Evolutionary conservation across 2,888 invertebrate species (phyloP), one percentile per base, ranked within the genome.

Genomic region (Brachycybe producta): DNA sequence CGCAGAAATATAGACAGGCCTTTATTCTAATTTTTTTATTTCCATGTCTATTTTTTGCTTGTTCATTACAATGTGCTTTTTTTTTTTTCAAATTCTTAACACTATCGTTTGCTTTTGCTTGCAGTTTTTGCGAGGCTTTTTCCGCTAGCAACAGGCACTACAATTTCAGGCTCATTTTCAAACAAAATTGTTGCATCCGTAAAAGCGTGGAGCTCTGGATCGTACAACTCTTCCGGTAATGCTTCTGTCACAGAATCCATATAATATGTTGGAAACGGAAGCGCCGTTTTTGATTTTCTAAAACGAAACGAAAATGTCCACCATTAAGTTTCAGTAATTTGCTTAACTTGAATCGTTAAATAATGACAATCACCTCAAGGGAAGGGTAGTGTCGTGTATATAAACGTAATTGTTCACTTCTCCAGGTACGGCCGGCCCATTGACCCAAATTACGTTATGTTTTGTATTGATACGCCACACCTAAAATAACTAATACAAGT

Each of bases 381-480:
- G 79, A 42, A 88, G 67, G 13, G 79, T 60, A 2, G 86, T 82
- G 64, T 97, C 95, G 62, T 79, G 84, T 54, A 95, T 73, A 58
- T 84, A 80, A 48, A 84, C 79, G 60, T 82, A 74, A 1, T 77
- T 76, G 61, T 87, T 86, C 1, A 78, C 81, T 62, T 79, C 80
- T 2, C 97, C 95, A 2, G 94, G 84, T 54, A 90, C 75, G 21
- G 75, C 78, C 17, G 76, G 77, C 11, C 92, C 92, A 57, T 77
- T 72, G 8, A 92, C 81, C 78, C 85, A 97, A 53, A 97, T 71
- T 0, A 95, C 82, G 69, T 95, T 94, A 65, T 87, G 79, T 64
- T 90, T 85, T n/a, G 85, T 86, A 64, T 95, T 92, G 32, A 97
- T 86, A 54, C 95, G 77, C 70, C 84, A 76, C 59, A 97, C 81